Percentiles rank a stretch among this genome's conserved stretches.
Conservation (phyloP, 2,113 vertebrate genomes). For the Anoplopoma fimbria region DNA sequence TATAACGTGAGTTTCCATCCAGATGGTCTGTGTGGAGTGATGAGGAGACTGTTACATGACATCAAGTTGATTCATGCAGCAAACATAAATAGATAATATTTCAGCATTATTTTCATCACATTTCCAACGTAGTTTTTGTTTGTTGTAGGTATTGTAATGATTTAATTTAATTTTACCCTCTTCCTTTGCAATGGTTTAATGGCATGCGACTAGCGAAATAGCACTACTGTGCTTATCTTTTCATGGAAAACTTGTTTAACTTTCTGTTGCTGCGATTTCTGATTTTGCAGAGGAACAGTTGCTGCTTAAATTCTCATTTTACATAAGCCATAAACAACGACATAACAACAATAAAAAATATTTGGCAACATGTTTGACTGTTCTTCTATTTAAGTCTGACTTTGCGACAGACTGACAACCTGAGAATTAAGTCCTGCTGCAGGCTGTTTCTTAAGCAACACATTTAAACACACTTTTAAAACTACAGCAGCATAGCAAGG, state of each 20-base stretch:
- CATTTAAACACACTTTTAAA: slow-evolving; percentile 15
- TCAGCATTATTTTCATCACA: background rate
- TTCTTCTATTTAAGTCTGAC: slow-evolving; percentile 27
- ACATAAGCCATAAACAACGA: background rate
- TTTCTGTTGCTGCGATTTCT: background rate
- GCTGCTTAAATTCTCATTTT: too few relatives aligned
- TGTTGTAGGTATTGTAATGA: background rate
- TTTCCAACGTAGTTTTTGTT: background rate
- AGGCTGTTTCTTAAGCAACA: slow-evolving; percentile 34
- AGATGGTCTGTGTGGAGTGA: background rate
- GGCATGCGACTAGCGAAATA: background rate
- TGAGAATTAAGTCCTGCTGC: slow-evolving; percentile 35
- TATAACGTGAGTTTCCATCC: background rate
- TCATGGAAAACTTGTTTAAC: background rate
- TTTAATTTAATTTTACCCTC: background rate
- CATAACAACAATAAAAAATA: slow-evolving; percentile 4
- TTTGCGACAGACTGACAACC: slow-evolving; percentile 33
- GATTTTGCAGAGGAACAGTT: background rate
- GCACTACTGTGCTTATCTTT: background rate
- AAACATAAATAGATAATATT: background rate
- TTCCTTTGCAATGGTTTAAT: background rate
- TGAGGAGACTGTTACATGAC: background rate
- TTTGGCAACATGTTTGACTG: slow-evolving; percentile 13
- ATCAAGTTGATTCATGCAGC: background rate
- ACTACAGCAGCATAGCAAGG: slow-evolving; percentile 1